Evolutionary conservation across 2,113 vertebrate genomes (phyloP), one percentile per base, ranked within the genome.

Genomic region (Bothrops jararaca): DNA sequence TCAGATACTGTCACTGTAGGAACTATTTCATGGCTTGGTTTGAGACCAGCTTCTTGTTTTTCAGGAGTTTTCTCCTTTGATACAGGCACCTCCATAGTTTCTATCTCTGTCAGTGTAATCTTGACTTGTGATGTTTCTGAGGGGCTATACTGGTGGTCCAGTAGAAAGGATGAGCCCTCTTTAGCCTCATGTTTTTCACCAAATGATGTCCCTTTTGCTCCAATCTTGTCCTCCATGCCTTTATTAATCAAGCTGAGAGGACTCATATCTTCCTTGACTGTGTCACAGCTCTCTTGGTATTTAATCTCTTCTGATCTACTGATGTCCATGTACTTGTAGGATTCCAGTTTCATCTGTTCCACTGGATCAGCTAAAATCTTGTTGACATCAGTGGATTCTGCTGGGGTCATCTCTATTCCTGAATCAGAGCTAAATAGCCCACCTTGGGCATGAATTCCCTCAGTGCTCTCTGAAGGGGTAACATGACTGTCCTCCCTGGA

Each of bases 251-350:
- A 97, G 89, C 94, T 91, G 88, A 96, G 94, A 18, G 92, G 92
- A n/a, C 96, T 97, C 90, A 97, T 97, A 42, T 98, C 98, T 92
- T 96, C 97, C 92, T 96, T 96, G 86, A 96, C 93, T 88, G 93
- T 92, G 58, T 96, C 93, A 18, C 10, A 69, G 10, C 95, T 96
- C 34, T 95, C 96, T 95, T 97, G 97, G 42, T 56, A 91, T 93
- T 97, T 97, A 53, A 88, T 96, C 90, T 98, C 98, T 93, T 98
- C 98, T 15, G 98, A 97, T 86, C 98, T 98, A 92, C 98, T 98
- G 93, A 99, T 98, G 95, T 99, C 99, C 97, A 99, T 99, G 97
- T 99, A 99, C 97, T 99, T 99, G 96, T 98, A 99, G 92, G 97
- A 96, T 95, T 99, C 98, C 54, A 96, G 97, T 97, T 99, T 99